Conservation (phyloP, 1,140 invertebrate genomes). For the Saxidomus purpurata region DNA sequence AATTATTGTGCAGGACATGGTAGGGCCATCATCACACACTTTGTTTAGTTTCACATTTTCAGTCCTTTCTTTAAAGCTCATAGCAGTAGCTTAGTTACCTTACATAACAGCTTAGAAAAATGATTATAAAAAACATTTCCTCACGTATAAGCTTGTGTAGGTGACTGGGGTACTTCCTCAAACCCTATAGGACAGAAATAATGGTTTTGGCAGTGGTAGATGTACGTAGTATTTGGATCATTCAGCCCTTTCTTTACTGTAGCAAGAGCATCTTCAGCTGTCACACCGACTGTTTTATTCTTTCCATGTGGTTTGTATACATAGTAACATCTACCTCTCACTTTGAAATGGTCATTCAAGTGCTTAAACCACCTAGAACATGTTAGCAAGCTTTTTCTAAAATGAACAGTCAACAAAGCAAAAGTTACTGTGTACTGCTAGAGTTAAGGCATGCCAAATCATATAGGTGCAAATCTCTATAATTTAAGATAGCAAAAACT, state of each 20-base stretch:
- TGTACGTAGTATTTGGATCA: slow-evolving; percentile 78
- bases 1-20: too few species aligned
- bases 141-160: slow-evolving; percentile 82
- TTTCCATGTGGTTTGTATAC: slow-evolving; percentile 83
- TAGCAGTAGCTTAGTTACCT: too few species aligned
- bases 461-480: too few species aligned
- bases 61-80: too few species aligned
- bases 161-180: slow-evolving; percentile 79
- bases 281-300: slow-evolving; percentile 79
- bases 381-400: not conserved
- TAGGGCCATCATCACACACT: too few species aligned
- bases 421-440: too few species aligned
- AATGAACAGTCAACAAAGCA: too few species aligned
- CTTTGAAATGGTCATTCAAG: slow-evolving; percentile 82
- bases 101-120: too few species aligned
- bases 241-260: slow-evolving; percentile 79
- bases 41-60: too few species aligned
- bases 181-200: slow-evolving; percentile 85
- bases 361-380: slow-evolving; percentile 81
- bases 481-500: too few species aligned
- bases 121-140: too few species aligned
- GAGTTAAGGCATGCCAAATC: too few species aligned
- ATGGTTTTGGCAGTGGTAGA: slow-evolving; percentile 85
- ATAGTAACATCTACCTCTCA: slow-evolving; percentile 78
- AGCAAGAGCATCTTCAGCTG: slow-evolving; percentile 76